Conservation (phyloP, 2,797 vertebrate genomes). For the Artibeus lituratus region DNA sequence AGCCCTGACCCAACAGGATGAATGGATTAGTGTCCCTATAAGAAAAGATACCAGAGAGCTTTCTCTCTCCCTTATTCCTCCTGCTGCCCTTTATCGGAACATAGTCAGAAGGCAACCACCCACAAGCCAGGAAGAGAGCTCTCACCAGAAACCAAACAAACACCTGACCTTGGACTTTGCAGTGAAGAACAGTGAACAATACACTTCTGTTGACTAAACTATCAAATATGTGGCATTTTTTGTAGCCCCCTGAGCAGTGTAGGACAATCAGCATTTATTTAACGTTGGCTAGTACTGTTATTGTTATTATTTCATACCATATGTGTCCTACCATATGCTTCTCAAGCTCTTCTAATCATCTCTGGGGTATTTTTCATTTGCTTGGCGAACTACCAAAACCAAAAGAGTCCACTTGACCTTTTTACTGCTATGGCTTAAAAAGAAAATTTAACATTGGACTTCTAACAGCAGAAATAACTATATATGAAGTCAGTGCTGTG, state of each 20-base stretch:
- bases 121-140: neutral
- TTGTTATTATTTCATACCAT: neutral
- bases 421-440: slow-evolving; percentile 33
- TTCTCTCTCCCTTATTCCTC: no score
- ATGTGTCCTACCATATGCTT: neutral
- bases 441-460: slow-evolving; percentile 14
- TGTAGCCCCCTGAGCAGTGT: neutral
- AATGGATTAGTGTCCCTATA: neutral
- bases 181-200: neutral
- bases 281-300: neutral
- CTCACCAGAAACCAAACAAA: neutral
- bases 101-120: neutral
- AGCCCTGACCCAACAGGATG: neutral
- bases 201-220: neutral
- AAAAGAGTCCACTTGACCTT: neutral
- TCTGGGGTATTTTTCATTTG: neutral
- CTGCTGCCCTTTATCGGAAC: neutral
- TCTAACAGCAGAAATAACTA: slow-evolving; percentile 17
- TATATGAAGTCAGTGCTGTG: neutral
- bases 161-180: neutral
- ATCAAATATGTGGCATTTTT: neutral
- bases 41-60: neutral
- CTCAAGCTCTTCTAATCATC: neutral
- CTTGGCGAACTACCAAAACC: slow-evolving; percentile 17
- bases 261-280: neutral